These are phyloP conservation scores for Ophion obscuratus DNA, from an alignment of 2,888 invertebrate genomes.

Conservation along the genomic window DNA sequence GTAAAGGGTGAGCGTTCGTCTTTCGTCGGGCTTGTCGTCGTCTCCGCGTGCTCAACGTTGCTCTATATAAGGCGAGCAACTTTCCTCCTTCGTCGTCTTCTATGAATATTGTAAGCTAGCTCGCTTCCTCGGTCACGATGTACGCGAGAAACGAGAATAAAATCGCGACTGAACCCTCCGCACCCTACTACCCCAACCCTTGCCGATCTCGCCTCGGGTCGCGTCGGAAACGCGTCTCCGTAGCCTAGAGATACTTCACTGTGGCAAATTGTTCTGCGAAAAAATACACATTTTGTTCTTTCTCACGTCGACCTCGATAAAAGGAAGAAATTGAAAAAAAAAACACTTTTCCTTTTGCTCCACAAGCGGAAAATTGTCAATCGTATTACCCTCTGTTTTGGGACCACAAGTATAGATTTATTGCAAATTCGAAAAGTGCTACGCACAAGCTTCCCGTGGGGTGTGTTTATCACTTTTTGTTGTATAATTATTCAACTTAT, in stretches of 20 bases:
- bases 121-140: constrained; percentile 44
- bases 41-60: constrained; percentile 30
- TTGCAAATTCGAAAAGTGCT: background rate
- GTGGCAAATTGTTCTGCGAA: constrained; percentile 21
- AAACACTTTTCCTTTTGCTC: background rate
- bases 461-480: too few species aligned
- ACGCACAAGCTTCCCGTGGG: background rate
- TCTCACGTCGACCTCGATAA: background rate
- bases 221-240: constrained; percentile 26
- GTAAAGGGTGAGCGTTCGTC: constrained; percentile 43
- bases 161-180: constrained; percentile 48
- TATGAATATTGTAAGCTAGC: constrained; percentile 59
- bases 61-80: constrained; percentile 36
- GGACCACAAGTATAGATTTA: background rate
- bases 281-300: constrained; percentile 9
- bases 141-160: constrained; percentile 44
- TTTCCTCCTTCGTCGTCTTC: constrained; percentile 52
- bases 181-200: too few species aligned
- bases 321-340: background rate
- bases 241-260: constrained; percentile 30
- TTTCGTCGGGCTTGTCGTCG: constrained; percentile 44
- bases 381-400: background rate
- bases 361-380: background rate
- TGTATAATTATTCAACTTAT: too few species aligned
- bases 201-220: background rate